Evolutionary conservation across 2,113 vertebrate species (phyloP).

Genomic region (Dromaius novaehollandiae): DNA sequence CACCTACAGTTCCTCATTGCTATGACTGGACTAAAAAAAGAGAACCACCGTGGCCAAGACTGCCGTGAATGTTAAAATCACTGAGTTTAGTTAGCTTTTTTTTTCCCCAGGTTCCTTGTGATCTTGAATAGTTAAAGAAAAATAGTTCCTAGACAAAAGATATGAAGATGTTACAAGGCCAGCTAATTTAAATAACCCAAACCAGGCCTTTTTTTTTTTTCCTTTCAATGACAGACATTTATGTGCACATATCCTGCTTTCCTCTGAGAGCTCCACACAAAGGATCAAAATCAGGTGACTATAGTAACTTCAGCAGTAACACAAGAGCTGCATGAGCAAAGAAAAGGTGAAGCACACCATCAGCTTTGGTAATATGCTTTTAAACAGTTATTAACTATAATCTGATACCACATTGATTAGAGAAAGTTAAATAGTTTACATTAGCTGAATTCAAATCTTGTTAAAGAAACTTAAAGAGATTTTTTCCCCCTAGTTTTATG

Average conservation of each 20-base stretch:
- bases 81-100: background rate
- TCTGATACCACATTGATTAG: background rate
- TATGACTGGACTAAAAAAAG: background rate
- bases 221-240: background rate
- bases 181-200: background rate
- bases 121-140: background rate
- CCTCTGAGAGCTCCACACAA: background rate
- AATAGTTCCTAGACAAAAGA: background rate
- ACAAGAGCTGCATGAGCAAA: background rate
- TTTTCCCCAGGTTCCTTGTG: background rate
- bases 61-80: background rate
- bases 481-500: background rate
- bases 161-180: background rate
- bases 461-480: background rate
- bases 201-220: background rate
- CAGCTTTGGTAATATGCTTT: background rate
- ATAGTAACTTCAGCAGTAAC: background rate
- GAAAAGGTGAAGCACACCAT: background rate
- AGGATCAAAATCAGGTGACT: background rate
- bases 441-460: background rate
- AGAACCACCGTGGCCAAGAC: background rate
- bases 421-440: background rate
- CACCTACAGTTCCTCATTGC: background rate
- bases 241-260: background rate
- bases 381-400: background rate